Evolutionary conservation across 1,140 invertebrate species (phyloP), one percentile per base, ranked within the genome.

Genomic region (Camponotus vicinus): DNA sequence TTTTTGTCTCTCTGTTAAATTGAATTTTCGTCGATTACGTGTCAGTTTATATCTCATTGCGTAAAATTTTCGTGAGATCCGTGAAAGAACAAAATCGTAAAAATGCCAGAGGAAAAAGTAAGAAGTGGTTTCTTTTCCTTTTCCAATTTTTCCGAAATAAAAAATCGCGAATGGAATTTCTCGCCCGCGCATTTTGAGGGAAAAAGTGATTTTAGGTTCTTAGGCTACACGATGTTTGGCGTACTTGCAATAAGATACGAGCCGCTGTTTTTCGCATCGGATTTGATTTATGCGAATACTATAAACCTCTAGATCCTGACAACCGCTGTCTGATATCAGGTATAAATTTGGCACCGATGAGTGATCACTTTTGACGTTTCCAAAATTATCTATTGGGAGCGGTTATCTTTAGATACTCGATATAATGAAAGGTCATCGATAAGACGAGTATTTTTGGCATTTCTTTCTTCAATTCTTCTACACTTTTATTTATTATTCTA

Each of bases 241-340:
- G 96, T 89, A 97, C 96, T 49, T 97, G 97, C 94, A 97, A 97
- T 93, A 97, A 97, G 95, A 97, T 97, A 90, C 96, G 97, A 79
- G 96, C 96, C 6, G 96, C 97, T 2, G 96, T 96, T 61, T 97
- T 97, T 92, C 96, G 97, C 76, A 95, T 97, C 73, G 96, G 96
- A 18, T 95, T 97, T 67, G 96, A 97, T 93, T 95, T 97, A 76
- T 97, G 96, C 95, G 95, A 97, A 86, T 97, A 97, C 94, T 97
- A 97, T 92, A 95, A 95, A 42, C 95, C 96, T 13, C 93, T 97
- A 40, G 97, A 97, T 94, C 96, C 96, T 0, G 94, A 96, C 57
- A 95, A 96, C 64, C 97, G 96, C 91, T 96, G 95, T 61, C 95
- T 97, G 52, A 96, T 97, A 63, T 97, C 97, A 89, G 97, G 97